These are phyloP conservation scores for Drosophila colorata DNA, from an alignment of 2,888 invertebrate genomes.

Conservation along the genomic window DNA sequence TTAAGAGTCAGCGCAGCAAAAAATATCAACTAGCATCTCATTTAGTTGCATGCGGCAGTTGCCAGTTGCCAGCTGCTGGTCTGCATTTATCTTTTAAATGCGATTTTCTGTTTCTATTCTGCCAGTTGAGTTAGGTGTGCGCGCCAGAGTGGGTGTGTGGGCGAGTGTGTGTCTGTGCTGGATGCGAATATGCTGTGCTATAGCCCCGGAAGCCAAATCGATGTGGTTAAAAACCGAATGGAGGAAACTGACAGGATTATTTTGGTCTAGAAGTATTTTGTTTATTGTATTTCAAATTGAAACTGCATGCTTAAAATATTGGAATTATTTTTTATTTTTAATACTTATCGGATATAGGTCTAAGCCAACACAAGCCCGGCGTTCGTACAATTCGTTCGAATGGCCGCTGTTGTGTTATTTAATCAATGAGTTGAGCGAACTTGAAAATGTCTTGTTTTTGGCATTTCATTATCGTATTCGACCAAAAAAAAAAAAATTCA, in stretches of 20 bases:
- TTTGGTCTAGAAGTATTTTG: not conserved
- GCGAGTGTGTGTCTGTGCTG: no score
- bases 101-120: conserved; percentile 3
- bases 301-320: no score
- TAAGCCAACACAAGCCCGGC: no score
- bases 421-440: no score
- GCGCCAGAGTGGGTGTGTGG: no score
- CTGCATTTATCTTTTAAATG: conserved; percentile 2
- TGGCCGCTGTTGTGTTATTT: no score
- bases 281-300: no score
- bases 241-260: not conserved
- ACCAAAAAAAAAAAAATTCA: no score
- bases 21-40: conserved; percentile 16
- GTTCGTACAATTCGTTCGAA: no score
- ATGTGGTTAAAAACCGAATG: not conserved
- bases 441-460: not conserved
- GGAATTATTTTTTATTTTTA: no score
- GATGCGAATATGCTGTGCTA: not conserved
- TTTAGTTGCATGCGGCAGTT: conserved; percentile 7
- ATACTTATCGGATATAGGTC: no score
- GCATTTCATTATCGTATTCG: no score
- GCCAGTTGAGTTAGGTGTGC: not conserved
- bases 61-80: conserved; percentile 5
- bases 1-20: conserved; percentile 9
- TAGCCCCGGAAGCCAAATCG: not conserved